These are phyloP conservation scores for Furnarius figulus DNA, from an alignment of 2,113 vertebrate species.

Conservation along the genomic window DNA sequence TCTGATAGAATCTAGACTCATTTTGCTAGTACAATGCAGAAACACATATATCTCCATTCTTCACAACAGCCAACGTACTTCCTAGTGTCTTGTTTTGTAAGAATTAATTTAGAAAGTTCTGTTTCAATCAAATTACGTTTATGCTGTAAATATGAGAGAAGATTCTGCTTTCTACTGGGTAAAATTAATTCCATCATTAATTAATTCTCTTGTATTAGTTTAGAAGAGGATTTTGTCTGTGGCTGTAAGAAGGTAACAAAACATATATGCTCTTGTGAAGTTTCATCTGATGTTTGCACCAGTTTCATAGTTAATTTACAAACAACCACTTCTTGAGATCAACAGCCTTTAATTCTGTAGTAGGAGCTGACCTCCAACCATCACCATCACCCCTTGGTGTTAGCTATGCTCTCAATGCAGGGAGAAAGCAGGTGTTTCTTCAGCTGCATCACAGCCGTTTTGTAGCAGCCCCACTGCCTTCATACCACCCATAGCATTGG, in stretches of 20 bases:
- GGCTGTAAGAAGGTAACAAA: neutral
- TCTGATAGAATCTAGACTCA: neutral
- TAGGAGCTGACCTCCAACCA: neutral
- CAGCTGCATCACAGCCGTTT: neutral
- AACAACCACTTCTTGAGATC: neutral
- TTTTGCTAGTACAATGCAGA: neutral
- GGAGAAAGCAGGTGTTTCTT: neutral
- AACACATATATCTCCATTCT: neutral
- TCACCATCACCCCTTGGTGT: neutral
- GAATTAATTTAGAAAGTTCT: neutral
- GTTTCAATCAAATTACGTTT: neutral
- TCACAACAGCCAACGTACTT: neutral
- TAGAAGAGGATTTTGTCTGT: neutral
- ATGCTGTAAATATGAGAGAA: neutral
- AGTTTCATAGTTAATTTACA: neutral
- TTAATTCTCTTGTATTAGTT: neutral
- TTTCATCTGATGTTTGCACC: neutral
- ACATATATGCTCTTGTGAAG: neutral
- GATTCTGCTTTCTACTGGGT: neutral
- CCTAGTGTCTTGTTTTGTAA: neutral
- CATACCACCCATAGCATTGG: fast-evolving
- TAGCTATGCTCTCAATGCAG: neutral
- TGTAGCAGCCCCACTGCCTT: neutral
- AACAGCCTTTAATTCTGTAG: neutral
- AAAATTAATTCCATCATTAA: neutral